phyloP scores from a whole-genome alignment of 1,140 invertebrate species.

The Galendromus occidentalis region DNA sequence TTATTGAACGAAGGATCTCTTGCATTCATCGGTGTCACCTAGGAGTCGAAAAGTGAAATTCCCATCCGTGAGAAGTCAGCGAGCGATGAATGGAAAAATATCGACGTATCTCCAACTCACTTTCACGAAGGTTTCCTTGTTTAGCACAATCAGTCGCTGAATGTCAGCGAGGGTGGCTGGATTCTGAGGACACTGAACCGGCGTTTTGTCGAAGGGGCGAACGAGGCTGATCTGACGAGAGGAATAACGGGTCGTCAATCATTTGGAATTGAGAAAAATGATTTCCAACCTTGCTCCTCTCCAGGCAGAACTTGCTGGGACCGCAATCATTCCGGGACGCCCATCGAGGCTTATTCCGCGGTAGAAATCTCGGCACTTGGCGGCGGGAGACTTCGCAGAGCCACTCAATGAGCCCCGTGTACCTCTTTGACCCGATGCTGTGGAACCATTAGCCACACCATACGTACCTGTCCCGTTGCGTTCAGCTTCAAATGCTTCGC shows the following conservation, averaged over 20 bases:
- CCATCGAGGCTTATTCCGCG: too few species aligned
- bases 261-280: too few species aligned
- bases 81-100: too few species aligned
- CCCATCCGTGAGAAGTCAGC: too few species aligned
- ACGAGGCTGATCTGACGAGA: background rate
- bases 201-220: background rate
- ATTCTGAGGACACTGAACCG: background rate
- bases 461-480: background rate
- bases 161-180: background rate
- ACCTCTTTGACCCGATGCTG: too few species aligned
- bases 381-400: too few species aligned
- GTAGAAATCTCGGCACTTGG: too few species aligned
- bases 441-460: background rate
- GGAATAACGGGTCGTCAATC: background rate
- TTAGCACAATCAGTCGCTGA: background rate
- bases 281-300: too few species aligned
- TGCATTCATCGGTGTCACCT: background rate
- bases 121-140: background rate
- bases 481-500: background rate
- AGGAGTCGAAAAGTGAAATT: background rate
- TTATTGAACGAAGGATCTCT: background rate
- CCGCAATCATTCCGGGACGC: too few species aligned
- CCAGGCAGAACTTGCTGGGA: too few species aligned
- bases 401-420: too few species aligned
- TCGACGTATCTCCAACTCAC: too few species aligned